Percentiles rank a stretch among this genome's conserved stretches.
Conservation (phyloP, 2,888 invertebrate genomes). For the Marasmarcha lunaedactyla region DNA sequence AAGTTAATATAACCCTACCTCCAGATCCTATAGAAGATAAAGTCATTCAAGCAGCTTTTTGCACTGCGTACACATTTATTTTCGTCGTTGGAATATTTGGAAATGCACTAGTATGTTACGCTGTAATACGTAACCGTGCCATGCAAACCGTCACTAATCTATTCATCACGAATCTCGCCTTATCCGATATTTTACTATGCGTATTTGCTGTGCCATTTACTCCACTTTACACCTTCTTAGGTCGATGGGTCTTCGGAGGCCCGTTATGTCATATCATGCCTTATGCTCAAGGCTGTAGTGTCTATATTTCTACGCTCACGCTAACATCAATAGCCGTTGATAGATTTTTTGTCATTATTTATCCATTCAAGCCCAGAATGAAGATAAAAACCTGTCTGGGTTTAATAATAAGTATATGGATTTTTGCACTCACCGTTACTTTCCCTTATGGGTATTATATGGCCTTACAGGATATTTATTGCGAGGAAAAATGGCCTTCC, state of each 20-base stretch:
- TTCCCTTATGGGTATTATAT: constrained; percentile 89
- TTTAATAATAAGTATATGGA: constrained; percentile 86
- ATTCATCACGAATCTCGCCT: constrained; percentile 90
- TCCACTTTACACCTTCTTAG: constrained; percentile 86
- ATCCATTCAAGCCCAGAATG: constrained; percentile 88
- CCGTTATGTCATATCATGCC: constrained; percentile 88
- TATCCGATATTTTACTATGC: constrained; percentile 89
- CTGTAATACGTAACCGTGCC: constrained; percentile 84
- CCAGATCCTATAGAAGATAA: constrained; percentile 74
- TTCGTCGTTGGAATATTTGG: constrained; percentile 86
- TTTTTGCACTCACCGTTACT: constrained; percentile 81
- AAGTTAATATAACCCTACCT: constrained; percentile 25
- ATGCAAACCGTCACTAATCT: constrained; percentile 95
- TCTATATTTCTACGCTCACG: constrained; percentile 91
- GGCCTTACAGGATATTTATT: constrained; percentile 66
- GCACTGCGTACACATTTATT: constrained; percentile 80
- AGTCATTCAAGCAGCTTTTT: constrained; percentile 79
- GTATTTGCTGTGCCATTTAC: constrained; percentile 91
- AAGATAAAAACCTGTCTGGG: constrained; percentile 79
- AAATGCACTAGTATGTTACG: constrained; percentile 88
- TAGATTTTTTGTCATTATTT: constrained; percentile 90
- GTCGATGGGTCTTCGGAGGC: constrained; percentile 87
- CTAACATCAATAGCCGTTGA: constrained; percentile 93
- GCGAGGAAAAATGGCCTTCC: constrained; percentile 85
- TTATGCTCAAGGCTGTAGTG: constrained; percentile 87